Base-by-base conservation (phyloP, 2,113 vertebrate genomes). In the Cyanoramphus novaezelandiae region DNA sequence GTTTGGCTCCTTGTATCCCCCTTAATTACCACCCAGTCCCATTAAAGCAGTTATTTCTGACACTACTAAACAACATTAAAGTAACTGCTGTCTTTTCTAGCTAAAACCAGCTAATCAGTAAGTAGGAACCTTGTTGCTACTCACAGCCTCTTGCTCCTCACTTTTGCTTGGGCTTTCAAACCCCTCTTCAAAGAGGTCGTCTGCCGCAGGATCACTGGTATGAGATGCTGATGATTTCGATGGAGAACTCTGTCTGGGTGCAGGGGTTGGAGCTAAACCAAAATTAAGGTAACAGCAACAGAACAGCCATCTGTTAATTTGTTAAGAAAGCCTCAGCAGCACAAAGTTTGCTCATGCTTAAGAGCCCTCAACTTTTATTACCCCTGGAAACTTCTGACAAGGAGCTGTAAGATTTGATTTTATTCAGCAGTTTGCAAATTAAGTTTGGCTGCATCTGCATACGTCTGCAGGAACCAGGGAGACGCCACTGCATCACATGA, bases 141-240 rank as follows among this genome's bases (percentile, higher is more conserved):
- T 99, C 98, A 99, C 99, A 98, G 98, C 98, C 84, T 99, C 99
- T 93, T 99, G 99, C 97, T 99, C 99, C 98, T 99, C 99, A 18
- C 98, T 99, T 97, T 99, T 99, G 97, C 99, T 99, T 44, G 99
- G 99, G 95, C 99, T 99, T 98, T 99, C 99, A 97, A 99, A 99
- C 4, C 98, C 99, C 95, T 99, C 99, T 92, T 99, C 99, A 8
- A 99, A 99, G 62, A 99, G 99, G 97, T 99, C 99, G 4, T 99
- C 99, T 25, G 99, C 96, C 95, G 98, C 96, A 52, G 98, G 99
- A 96, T 99, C 99, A 65, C 99, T 99, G 95, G 99, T 98, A 11
- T 99, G 99, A 70, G 99, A 99, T 47, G 98, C 98, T 37, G 99
- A 99, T 86, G 99, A 99, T 98, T 99, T 99, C 43, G 99, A 99